Evolutionary conservation across 1,140 invertebrate genomes (phyloP).

Genomic region (Heliconius nattereri): DNA sequence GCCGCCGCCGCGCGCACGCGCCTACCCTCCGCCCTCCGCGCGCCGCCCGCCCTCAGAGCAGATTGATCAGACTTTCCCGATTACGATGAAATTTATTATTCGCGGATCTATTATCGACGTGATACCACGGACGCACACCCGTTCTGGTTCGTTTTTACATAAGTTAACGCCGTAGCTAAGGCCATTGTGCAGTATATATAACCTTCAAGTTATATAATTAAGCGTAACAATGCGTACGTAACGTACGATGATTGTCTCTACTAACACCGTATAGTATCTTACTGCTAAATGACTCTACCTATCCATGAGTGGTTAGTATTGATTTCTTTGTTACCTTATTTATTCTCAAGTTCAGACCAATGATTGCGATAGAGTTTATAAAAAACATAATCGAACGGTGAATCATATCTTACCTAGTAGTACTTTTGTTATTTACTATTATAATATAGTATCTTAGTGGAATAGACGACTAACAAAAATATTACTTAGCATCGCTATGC

Average conservation of each 20-base stretch:
- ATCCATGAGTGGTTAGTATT: conserved; percentile 30
- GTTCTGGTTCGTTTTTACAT: background rate
- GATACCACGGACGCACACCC: conserved; percentile 36
- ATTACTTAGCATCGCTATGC: background rate
- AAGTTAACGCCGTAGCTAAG: background rate
- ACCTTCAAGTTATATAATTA: background rate
- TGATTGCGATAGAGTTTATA: conserved; percentile 19
- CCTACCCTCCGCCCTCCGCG: conserved; percentile 43
- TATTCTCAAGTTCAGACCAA: conserved; percentile 29
- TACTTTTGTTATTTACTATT: background rate
- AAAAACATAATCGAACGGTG: background rate
- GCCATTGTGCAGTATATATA: background rate
- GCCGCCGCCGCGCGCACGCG: conserved; percentile 27
- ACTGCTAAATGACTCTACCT: conserved; percentile 21
- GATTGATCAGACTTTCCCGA: conserved; percentile 75
- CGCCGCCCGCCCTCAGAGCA: conserved; percentile 38
- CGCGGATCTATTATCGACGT: conserved; percentile 70
- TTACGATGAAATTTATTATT: conserved; percentile 78
- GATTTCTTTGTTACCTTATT: conserved; percentile 41
- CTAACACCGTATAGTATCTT: conserved; percentile 18
- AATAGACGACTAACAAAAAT: background rate
- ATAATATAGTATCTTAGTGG: background rate
- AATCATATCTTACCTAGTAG: background rate
- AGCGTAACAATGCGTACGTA: conserved; percentile 10
- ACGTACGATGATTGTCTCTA: background rate